Base-by-base conservation (phyloP, 2,888 invertebrate species). In the Fragum sueziense region DNA sequence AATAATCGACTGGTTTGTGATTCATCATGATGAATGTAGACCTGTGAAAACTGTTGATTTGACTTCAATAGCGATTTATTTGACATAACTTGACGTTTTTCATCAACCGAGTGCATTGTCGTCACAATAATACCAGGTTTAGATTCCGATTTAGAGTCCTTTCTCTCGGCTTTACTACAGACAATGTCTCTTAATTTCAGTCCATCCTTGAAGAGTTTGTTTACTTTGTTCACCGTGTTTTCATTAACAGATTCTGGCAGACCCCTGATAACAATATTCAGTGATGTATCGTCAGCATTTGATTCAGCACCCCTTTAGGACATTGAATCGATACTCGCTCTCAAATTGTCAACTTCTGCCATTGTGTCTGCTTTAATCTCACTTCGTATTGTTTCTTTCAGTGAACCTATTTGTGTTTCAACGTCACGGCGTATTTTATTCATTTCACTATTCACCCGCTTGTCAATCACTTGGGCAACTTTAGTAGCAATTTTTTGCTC, bases 381-480 rank as follows among this genome's bases (percentile, higher is more conserved):
- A 14, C 31, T 22, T 65, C 37, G 27, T 27, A 61, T n/a, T 31
- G 65, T 34, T n/a, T 67, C 41, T n/a, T 37, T 31, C 3, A 37
- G n/a, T 22, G 67, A 67, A 22, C 34, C 67, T 22, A 67, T 2
- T 2, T 67, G 22, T 2, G 17, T n/a, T 27, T 61, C 61, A 47
- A 57, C 57, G 29, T 57, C 57, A 25, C 4, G 25, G 27, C 29
- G 25, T 57, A 57, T 27, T 29, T 57, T 57, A 57, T 27, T 27
- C 57, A 57, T 57, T 57, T 57, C 57, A 62, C 62, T 62, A 31
- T 62, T 62, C 22, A 62, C 62, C n/a, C 62, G 62, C 31, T 62
- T 62, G 7, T 62, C 62, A 4, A 67, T 20, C 34, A 67, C 2
- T 37, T 37, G 67, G 22, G 67, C 31, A 20, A 67, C 67, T 37